Percentiles rank a stretch among this genome's conserved stretches.
These are phyloP conservation scores for Caenorhabditis doughertyi DNA, from an alignment of 2,888 invertebrate genomes.

Conservation along the genomic window DNA sequence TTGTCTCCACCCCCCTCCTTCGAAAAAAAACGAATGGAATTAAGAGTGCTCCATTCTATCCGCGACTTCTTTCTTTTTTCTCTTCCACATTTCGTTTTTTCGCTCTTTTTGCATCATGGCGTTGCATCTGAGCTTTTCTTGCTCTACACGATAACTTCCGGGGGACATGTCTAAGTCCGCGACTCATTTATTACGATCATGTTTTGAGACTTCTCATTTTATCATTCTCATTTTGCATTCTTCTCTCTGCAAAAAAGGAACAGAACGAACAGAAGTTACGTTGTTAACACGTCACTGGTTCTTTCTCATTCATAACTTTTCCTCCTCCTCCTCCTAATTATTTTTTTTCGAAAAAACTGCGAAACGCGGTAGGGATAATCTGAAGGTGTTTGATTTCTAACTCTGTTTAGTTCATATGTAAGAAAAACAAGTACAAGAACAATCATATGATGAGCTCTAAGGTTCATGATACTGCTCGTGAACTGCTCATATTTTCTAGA, in stretches of 20 bases:
- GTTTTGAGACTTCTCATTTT: not conserved
- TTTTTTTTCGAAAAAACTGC: slow-evolving; percentile 13
- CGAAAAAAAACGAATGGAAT: slow-evolving; percentile 46
- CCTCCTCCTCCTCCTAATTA: slow-evolving; percentile 19
- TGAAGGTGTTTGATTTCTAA: slow-evolving; percentile 45
- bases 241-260: not conserved
- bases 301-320: not conserved
- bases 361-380: slow-evolving; percentile 20
- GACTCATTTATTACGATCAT: slow-evolving; percentile 34
- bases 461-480: slow-evolving; percentile 12
- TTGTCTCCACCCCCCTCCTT: not conserved
- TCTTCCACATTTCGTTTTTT: slow-evolving; percentile 19
- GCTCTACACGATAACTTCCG: slow-evolving; percentile 49
- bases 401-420: not conserved
- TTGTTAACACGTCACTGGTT: slow-evolving; percentile 1
- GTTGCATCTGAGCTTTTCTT: slow-evolving; percentile 29
- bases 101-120: slow-evolving; percentile 32
- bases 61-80: slow-evolving; percentile 11
- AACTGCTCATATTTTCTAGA: slow-evolving; percentile 21
- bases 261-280: slow-evolving; percentile 8
- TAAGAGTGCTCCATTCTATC: slow-evolving; percentile 42
- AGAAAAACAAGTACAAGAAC: slow-evolving; percentile 54
- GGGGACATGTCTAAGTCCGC: slow-evolving; percentile 6
- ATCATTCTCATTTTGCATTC: slow-evolving; percentile 4
- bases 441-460: slow-evolving; percentile 37